These are phyloP conservation scores for Thaleichthys pacificus DNA, from an alignment of 2,797 vertebrate species.

Conservation along the genomic window DNA sequence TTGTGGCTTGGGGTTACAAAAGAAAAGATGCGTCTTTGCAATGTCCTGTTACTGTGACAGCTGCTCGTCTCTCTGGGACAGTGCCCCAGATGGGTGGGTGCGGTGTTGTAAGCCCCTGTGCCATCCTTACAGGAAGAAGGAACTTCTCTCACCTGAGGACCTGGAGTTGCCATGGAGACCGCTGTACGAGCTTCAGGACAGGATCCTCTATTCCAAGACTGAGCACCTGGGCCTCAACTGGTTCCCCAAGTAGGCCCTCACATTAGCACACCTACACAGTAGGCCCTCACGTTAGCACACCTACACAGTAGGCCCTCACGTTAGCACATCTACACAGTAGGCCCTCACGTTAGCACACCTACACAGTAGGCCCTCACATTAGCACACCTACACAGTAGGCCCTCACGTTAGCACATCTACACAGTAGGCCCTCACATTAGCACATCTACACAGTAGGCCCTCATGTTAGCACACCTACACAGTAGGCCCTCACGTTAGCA, in stretches of 20 bases:
- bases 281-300: neutral
- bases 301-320: neutral
- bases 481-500: neutral
- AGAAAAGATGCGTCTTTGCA: too few relatives aligned
- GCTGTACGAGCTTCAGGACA: conserved; percentile 91
- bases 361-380: conserved; percentile 71
- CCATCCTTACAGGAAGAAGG: conserved; percentile 83
- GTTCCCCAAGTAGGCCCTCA: conserved; percentile 92
- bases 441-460: neutral
- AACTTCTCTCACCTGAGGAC: conserved; percentile 92
- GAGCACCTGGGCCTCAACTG: conserved; percentile 97
- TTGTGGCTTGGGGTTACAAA: too few relatives aligned
- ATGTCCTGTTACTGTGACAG: too few relatives aligned
- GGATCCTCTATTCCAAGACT: conserved; percentile 95
- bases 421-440: neutral
- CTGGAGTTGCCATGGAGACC: conserved; percentile 95
- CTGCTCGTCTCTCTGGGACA: too few relatives aligned
- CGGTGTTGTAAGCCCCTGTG: conserved; percentile 20
- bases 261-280: neutral
- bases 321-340: conserved; percentile 73
- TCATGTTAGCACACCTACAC: too few relatives aligned
- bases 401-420: neutral
- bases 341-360: conserved; percentile 34
- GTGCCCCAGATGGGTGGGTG: too few relatives aligned
- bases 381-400: neutral